These are phyloP conservation scores for Chrosomus eos DNA, from an alignment of 2,797 vertebrate genomes.

Conservation along the genomic window DNA sequence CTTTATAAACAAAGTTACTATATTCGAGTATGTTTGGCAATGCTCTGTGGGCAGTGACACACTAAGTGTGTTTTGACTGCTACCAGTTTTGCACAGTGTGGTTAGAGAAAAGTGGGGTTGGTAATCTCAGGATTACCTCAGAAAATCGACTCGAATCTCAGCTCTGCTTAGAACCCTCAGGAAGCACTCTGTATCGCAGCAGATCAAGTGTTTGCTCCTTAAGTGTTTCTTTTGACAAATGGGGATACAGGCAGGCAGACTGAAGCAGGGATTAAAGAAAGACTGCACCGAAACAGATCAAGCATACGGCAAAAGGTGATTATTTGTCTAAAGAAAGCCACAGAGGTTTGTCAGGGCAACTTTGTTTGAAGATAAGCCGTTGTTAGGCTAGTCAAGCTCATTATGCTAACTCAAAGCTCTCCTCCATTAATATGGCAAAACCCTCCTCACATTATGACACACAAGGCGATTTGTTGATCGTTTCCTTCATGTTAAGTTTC, in stretches of 20 bases:
- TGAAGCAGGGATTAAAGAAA: slow-evolving; percentile 66
- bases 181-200: slow-evolving; percentile 5
- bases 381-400: slow-evolving; percentile 78
- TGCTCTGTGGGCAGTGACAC: neutral
- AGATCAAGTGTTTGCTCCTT: slow-evolving; percentile 69
- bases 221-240: slow-evolving; percentile 75
- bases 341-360: slow-evolving; percentile 74
- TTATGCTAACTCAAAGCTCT: slow-evolving; percentile 69
- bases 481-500: neutral
- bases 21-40: neutral
- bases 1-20: neutral
- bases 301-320: slow-evolving; percentile 74
- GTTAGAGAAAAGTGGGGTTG: slow-evolving; percentile 13
- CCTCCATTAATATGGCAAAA: slow-evolving; percentile 74
- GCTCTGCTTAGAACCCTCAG: neutral
- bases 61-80: neutral
- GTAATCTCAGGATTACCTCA: slow-evolving; percentile 21
- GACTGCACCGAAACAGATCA: slow-evolving; percentile 73
- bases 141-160: neutral
- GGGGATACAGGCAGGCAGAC: slow-evolving; percentile 62
- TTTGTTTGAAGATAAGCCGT: slow-evolving; percentile 77
- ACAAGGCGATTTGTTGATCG: slow-evolving; percentile 57
- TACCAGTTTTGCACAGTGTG: neutral
- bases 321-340: slow-evolving; percentile 77
- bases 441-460: slow-evolving; percentile 69